A percentile compares a stretch with the other conserved stretches of the same genome.
Evolutionary conservation across 2,888 invertebrate species (phyloP).

Genomic region (Anodontia alba): DNA sequence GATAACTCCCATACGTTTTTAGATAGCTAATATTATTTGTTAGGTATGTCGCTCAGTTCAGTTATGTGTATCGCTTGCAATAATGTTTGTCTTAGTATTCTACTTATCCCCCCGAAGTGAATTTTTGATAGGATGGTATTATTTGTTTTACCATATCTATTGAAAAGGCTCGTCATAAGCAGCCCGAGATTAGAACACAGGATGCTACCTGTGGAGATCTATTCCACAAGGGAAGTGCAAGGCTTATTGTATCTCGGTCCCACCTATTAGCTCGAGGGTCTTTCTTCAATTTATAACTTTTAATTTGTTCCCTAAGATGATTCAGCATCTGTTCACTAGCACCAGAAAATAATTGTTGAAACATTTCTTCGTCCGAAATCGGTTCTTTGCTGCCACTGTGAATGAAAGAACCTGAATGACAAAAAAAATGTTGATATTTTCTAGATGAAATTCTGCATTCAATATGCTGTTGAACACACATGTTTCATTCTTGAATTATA

Average conservation of each 20-base stretch:
- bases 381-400: not conserved
- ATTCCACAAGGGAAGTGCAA: not conserved
- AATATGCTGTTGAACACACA: not conserved
- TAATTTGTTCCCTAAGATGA: not conserved
- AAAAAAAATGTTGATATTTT: not conserved
- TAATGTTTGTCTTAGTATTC: too few relatives aligned
- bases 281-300: not conserved
- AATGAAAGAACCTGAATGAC: not conserved
- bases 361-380: not conserved
- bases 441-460: not conserved
- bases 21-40: too few relatives aligned
- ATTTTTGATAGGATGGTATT: too few relatives aligned
- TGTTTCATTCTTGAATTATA: not conserved
- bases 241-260: not conserved
- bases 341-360: not conserved
- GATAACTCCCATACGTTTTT: too few relatives aligned
- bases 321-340: not conserved
- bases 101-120: too few relatives aligned
- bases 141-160: too few relatives aligned
- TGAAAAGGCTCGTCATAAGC: too few relatives aligned
- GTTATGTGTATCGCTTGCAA: too few relatives aligned
- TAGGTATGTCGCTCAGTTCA: too few relatives aligned
- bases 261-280: not conserved
- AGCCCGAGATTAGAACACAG: too few relatives aligned
- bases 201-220: conserved; percentile 3